phyloP scores from a whole-genome alignment of 2,888 invertebrate species.

The Ischnus inquisitorius region DNA sequence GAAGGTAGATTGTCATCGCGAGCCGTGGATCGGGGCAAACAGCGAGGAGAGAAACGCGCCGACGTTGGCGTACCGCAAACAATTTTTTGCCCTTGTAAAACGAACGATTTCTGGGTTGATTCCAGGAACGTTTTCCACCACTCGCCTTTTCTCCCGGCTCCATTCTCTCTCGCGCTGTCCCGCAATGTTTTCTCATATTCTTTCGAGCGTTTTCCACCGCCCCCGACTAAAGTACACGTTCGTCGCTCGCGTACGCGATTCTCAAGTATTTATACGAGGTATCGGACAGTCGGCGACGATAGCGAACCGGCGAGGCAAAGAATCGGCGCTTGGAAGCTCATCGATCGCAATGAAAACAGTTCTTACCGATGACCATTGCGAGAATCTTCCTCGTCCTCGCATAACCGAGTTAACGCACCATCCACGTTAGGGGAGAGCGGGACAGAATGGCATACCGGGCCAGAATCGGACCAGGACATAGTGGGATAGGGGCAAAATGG shows the following conservation, averaged over 20 bases:
- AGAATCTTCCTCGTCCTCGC: constrained; percentile 18
- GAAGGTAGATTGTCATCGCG: constrained; percentile 43
- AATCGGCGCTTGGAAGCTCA: constrained; percentile 31
- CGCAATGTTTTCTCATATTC: constrained; percentile 53
- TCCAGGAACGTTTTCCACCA: constrained; percentile 39
- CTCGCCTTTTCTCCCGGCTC: too few relatives aligned
- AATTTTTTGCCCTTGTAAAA: constrained; percentile 53
- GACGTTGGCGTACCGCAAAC: constrained; percentile 37
- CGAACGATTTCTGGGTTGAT: constrained; percentile 52
- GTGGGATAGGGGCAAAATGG: too few relatives aligned
- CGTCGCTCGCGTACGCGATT: constrained; percentile 41
- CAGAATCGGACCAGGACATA: too few relatives aligned
- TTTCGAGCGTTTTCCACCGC: constrained; percentile 43
- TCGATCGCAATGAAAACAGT: constrained; percentile 50
- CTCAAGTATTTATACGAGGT: constrained; percentile 10
- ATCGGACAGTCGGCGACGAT: background rate
- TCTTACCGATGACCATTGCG: constrained; percentile 18
- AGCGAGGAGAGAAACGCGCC: constrained; percentile 16
- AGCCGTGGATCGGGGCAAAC: constrained; percentile 39
- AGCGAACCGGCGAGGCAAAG: constrained; percentile 31
- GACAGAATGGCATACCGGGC: too few relatives aligned
- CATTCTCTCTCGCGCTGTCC: constrained; percentile 25
- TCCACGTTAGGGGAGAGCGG: background rate
- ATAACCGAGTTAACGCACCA: constrained; percentile 34
- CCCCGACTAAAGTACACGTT: background rate